These are phyloP conservation scores for Sycobia sp. DNA, from an alignment of 1,140 invertebrate genomes.

Conservation along the genomic window DNA sequence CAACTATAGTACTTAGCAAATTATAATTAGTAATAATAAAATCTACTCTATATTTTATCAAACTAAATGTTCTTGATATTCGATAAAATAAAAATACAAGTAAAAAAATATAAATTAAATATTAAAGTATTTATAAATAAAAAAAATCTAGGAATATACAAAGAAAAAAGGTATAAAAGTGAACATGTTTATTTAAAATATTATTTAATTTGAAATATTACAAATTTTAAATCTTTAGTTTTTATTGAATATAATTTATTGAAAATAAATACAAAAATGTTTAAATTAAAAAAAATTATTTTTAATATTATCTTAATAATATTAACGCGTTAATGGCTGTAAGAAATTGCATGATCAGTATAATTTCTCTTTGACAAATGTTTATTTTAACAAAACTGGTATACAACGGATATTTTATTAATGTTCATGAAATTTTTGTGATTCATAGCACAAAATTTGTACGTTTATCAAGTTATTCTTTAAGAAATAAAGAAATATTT, in stretches of 20 bases:
- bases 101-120: too few relatives aligned
- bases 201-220: slow-evolving; percentile 15
- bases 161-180: not conserved
- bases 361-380: slow-evolving; percentile 22
- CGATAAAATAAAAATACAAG: too few relatives aligned
- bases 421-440: slow-evolving; percentile 15
- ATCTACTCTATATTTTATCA: too few relatives aligned
- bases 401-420: slow-evolving; percentile 22
- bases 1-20: too few relatives aligned
- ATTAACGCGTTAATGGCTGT: not conserved
- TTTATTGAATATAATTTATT: slow-evolving; percentile 7
- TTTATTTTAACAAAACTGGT: slow-evolving; percentile 23
- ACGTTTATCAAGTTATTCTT: slow-evolving; percentile 31
- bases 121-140: too few relatives aligned
- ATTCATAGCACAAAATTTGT: slow-evolving; percentile 31
- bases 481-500: slow-evolving; percentile 27
- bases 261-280: slow-evolving; percentile 14
- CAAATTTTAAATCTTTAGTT: slow-evolving; percentile 13
- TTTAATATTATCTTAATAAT: not conserved
- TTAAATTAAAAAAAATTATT: slow-evolving; percentile 6
- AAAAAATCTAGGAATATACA: too few relatives aligned
- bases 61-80: too few relatives aligned
- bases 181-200: slow-evolving; percentile 23
- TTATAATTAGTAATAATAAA: too few relatives aligned
- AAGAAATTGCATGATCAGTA: slow-evolving; percentile 18